phyloP scores from a whole-genome alignment of 1,140 invertebrate genomes.

The Tetramorium parvispinum region DNA sequence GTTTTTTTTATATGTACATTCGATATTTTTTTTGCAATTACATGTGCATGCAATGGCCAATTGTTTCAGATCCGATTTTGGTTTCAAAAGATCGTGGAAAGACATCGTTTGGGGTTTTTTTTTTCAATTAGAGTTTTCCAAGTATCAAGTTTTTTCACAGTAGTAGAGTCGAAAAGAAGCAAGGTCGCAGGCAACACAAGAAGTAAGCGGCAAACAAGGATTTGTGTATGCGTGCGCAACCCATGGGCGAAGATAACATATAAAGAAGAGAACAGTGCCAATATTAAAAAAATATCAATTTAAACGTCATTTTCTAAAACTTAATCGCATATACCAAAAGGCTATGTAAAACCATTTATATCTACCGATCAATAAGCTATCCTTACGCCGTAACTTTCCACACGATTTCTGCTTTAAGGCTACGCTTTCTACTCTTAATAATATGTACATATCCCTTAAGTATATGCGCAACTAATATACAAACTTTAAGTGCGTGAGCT shows the following conservation, averaged over 20 bases:
- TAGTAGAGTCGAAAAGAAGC: constrained; percentile 79
- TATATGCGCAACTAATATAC: constrained; percentile 57
- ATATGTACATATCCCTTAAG: constrained; percentile 51
- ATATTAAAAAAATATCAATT: constrained; percentile 78
- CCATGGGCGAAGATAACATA: constrained; percentile 82
- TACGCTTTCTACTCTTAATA: neutral
- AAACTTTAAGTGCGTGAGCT: constrained; percentile 53
- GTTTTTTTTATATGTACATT: constrained; percentile 55
- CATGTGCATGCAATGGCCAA: constrained; percentile 73
- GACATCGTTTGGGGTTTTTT: constrained; percentile 67
- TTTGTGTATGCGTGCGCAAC: constrained; percentile 81
- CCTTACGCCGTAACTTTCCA: neutral
- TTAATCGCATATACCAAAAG: constrained; percentile 66
- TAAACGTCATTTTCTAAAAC: constrained; percentile 57
- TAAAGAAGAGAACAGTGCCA: constrained; percentile 83
- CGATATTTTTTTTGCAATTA: constrained; percentile 70
- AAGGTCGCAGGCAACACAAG: constrained; percentile 81
- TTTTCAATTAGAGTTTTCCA: constrained; percentile 64
- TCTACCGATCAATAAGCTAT: neutral
- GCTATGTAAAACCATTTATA: constrained; percentile 40
- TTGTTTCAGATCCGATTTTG: constrained; percentile 64
- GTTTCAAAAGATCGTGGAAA: constrained; percentile 64
- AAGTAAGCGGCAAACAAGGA: constrained; percentile 82
- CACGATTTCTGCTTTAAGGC: neutral
- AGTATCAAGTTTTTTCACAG: constrained; percentile 77